Evolutionary conservation across 2,797 vertebrate genomes (phyloP).

Genomic region (Delichon dasypus): DNA sequence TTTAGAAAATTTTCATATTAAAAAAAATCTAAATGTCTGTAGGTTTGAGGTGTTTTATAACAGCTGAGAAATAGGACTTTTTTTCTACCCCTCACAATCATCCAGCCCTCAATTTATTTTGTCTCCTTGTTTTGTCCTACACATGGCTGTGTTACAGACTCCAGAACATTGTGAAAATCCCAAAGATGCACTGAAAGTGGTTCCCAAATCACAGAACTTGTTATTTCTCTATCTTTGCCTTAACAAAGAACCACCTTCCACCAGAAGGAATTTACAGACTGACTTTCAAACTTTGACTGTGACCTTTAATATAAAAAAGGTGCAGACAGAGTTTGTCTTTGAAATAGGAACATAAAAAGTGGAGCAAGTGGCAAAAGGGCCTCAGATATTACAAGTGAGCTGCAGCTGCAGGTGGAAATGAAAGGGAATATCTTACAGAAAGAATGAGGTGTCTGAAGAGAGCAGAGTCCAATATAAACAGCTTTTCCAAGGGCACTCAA

Average conservation of each 20-base stretch:
- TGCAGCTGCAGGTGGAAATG: neutral
- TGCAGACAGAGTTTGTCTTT: neutral
- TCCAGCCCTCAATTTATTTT: neutral
- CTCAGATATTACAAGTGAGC: neutral
- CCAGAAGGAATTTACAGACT: neutral
- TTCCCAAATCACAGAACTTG: neutral
- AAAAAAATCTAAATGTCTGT: neutral
- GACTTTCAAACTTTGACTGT: neutral
- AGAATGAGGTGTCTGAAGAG: neutral
- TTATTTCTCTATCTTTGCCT: neutral
- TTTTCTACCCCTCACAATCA: neutral
- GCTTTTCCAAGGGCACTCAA: neutral
- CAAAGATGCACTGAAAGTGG: neutral
- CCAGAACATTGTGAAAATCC: neutral
- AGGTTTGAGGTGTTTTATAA: neutral
- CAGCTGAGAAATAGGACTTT: neutral
- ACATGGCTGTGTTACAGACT: neutral
- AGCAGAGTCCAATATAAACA: conserved; percentile 6
- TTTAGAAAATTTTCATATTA: neutral
- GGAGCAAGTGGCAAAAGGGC: neutral
- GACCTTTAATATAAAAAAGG: neutral
- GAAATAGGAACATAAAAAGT: neutral
- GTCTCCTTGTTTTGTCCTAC: neutral
- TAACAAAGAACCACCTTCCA: neutral
- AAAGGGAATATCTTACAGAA: neutral